Percentiles rank a stretch among this genome's conserved stretches.
Evolutionary conservation across 2,797 vertebrate species (phyloP).

Genomic region (Esox masquinongy): DNA sequence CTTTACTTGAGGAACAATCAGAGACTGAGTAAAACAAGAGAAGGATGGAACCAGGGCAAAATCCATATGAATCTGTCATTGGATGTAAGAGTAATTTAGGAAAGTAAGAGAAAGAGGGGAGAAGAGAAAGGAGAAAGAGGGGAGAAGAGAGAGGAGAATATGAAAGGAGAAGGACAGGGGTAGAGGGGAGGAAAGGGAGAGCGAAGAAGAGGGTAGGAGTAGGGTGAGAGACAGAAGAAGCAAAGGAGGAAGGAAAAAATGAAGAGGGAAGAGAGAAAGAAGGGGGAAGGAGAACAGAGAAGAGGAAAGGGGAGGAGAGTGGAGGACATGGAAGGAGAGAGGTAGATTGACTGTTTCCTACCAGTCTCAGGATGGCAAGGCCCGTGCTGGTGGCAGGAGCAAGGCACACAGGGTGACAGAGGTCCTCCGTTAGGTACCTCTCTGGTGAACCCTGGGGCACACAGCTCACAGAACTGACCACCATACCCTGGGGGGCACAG

Average conservation of each 20-base stretch:
- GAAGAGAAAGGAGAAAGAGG: not conserved
- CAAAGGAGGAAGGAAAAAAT: conserved; percentile 21
- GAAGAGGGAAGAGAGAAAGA: conserved; percentile 1
- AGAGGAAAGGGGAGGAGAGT: not conserved
- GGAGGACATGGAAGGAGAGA: not conserved
- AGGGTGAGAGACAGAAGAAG: conserved; percentile 31
- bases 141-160: not conserved
- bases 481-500: conserved; percentile 79
- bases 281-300: not conserved
- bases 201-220: not conserved
- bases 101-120: not conserved
- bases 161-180: not conserved
- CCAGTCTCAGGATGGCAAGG: conserved; percentile 85
- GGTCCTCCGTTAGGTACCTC: conserved; percentile 67
- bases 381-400: conserved; percentile 88
- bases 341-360: conserved; percentile 39
- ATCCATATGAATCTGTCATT: not conserved
- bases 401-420: conserved; percentile 79
- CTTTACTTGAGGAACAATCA: not conserved
- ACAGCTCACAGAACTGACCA: conserved; percentile 87
- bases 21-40: conserved; percentile 24
- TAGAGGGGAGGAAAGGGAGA: not conserved
- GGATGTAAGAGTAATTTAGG: not conserved
- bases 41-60: conserved; percentile 21
- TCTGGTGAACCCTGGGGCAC: conserved; percentile 80